Base-by-base conservation (phyloP, 2,888 invertebrate genomes). In the Chloroclysta siterata region DNA sequence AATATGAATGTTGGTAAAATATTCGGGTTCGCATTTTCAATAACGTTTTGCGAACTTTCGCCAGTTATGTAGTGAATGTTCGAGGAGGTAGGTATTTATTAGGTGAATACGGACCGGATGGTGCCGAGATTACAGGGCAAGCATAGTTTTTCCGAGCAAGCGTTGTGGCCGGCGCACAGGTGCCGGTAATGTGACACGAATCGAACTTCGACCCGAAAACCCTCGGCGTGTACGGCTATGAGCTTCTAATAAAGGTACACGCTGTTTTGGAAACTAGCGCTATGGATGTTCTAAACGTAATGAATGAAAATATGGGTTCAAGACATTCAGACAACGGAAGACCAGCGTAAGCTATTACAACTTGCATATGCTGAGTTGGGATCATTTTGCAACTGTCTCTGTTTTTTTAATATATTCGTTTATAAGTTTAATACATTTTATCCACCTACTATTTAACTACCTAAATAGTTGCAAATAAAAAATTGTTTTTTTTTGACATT, bases 1-100 rank as follows among this genome's bases (percentile, higher is more conserved):
- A 69, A 70, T 77, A 74, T 68, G 70, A 70, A 77, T 71, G 73
- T 71, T 76, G 72, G 77, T 79, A 81, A 84, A 83, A 83, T 85
- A 85, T 84, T 82, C 72, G 76, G 76, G 77, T 79, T 76, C 78
- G 77, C 77, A 77, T 82, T 84, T 87, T 81, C 84, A 85, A 87
- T 85, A 87, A 87, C 79, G 82, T 81, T 84, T 85, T 79, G 77
- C 78, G 71, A 84, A 85, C 78, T 85, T 85, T 83, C 81, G 77
- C 81, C 80, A 81, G 77, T 77, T 77, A 78, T 76, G 74, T 77
- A 78, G 79, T 75, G 78, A 83, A 83, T 80, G 84, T 83, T 82
- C 74, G 81, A 80, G 76, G 80, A 79, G 80, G 83, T 81, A 87
- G 84, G 84, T 87, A 87, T 89, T 89, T 90, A 90, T 90, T 88